A percentile compares a stretch with the other conserved stretches of the same genome.
Conservation (phyloP, 2,113 vertebrate species). For the Nannospalax galili region DNA sequence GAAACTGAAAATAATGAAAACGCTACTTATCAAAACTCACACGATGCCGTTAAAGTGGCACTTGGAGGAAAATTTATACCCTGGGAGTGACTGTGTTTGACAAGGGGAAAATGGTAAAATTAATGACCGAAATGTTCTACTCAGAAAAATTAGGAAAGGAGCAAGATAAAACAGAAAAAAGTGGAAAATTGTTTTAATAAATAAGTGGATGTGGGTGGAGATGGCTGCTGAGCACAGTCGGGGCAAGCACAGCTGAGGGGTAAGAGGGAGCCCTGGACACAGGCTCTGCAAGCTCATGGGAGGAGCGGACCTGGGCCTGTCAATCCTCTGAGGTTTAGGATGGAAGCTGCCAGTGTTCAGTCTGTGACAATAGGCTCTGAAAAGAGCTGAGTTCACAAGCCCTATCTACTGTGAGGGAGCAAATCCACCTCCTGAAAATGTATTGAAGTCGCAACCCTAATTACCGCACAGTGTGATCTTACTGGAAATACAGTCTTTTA, state of each 20-base stretch:
- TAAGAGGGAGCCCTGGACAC: accelerated
- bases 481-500: background rate
- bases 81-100: background rate
- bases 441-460: background rate
- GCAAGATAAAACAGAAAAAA: background rate
- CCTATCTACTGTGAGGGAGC: accelerated
- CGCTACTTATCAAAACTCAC: background rate
- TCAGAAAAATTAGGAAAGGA: constrained; percentile 35
- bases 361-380: too few species aligned
- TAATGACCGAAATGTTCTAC: background rate
- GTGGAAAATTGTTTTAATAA: background rate
- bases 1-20: constrained; percentile 1
- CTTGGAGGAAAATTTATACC: background rate
- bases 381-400: background rate
- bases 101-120: constrained; percentile 7
- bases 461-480: accelerated
- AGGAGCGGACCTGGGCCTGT: background rate
- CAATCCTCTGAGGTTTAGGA: accelerated
- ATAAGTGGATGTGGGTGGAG: accelerated
- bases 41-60: accelerated
- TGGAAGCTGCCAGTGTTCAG: too few species aligned
- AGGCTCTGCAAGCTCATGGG: background rate
- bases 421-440: accelerated
- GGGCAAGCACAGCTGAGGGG: accelerated
- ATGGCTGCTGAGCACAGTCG: accelerated